Evolutionary conservation across 2,888 invertebrate species (phyloP).

Genomic region (Formica aserva): DNA sequence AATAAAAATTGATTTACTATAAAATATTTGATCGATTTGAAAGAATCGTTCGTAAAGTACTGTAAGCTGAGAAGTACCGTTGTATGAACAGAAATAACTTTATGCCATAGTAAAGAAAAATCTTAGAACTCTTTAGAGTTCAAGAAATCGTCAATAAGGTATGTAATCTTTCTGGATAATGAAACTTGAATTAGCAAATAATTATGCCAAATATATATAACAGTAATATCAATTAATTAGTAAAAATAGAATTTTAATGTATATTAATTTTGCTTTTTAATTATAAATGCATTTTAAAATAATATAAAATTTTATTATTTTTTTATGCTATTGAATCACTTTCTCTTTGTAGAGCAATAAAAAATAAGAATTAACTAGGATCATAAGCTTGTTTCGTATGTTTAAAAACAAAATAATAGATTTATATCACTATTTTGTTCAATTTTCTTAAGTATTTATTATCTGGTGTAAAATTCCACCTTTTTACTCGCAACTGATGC

Average conservation of each 20-base stretch:
- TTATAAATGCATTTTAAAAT: slow-evolving; percentile 4
- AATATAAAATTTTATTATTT: slow-evolving; percentile 18
- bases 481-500: not conserved
- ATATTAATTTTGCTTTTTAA: not conserved
- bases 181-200: not conserved
- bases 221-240: not conserved
- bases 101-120: not conserved
- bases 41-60: not conserved
- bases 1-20: not conserved
- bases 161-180: not conserved
- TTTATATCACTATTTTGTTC: not conserved
- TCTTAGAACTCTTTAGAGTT: not conserved
- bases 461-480: slow-evolving; percentile 5
- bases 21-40: not conserved
- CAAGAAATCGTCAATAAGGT: slow-evolving; percentile 5
- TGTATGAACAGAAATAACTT: slow-evolving; percentile 5
- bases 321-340: not conserved
- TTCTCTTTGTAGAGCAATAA: not conserved
- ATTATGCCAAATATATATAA: slow-evolving; percentile 7
- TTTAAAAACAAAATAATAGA: slow-evolving; percentile 12
- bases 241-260: not conserved
- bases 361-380: not conserved
- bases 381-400: not conserved
- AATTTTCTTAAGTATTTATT: slow-evolving; percentile 12
- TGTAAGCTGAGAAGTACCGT: not conserved